Base-by-base conservation (phyloP, 2,888 invertebrate species). In the Chrysodeixis includens region DNA sequence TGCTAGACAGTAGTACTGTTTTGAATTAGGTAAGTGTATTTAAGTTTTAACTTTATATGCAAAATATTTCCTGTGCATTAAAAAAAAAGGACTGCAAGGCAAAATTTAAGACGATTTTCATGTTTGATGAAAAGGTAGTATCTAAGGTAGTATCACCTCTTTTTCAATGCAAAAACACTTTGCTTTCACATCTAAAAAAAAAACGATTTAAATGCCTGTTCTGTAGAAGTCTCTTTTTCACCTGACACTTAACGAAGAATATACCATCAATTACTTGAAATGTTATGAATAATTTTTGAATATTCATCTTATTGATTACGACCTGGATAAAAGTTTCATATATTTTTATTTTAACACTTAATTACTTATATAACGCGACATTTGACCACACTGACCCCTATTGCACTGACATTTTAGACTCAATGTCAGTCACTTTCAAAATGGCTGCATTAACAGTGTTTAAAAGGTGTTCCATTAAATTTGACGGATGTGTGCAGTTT, bases 401-500 rank as follows among this genome's bases (percentile, higher is more conserved):
- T 57, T 60, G 16, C 22, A 63, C 49, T 74, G 65, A 69, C 66
- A 78, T 76, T 78, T 71, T n/a, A 69, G 51, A 56, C 30, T 49
- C 71, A 78, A 68, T 76, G 76, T 74, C 66, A 69, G 40, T 62
- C 16, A 65, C 67, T 76, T 78, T 78, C 64, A 68, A 71, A 71
- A 56, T 56, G 40, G 8, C 32, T 46, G 53, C 35, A 55, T 58
- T 52, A 26, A 26, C n/a, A n/a, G 6, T 6, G 26, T 26, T 26
- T 26, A 51, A 56, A 53, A 55, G 7, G 5, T 16, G 20, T 54
- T 56, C 18, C 10, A 67, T 52, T 65, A 32, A 22, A 26, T 51
- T 40, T 20, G 52, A 26, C 52, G 55, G 1, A 30, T 56, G 44
- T 26, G 0, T 54, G 35, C 18, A 12, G 16, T 6, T 30, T 49